phyloP scores from a whole-genome alignment of 2,113 vertebrate genomes.

The Epinephelus cyanopodus region DNA sequence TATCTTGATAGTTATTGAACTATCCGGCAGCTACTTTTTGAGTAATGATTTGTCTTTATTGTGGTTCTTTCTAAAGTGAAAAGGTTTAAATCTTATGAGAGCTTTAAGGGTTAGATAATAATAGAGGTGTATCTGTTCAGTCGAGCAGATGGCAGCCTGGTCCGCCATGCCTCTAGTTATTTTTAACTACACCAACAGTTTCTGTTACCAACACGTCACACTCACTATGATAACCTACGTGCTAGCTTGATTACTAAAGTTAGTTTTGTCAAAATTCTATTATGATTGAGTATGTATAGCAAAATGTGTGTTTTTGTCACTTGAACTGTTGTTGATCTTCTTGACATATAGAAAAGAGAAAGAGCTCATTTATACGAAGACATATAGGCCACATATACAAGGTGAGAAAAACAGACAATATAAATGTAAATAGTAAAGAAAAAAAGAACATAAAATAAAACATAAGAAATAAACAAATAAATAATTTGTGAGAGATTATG shows the following conservation, averaged over 20 bases:
- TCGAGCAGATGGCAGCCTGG: conserved; percentile 24
- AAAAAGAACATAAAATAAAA: no score
- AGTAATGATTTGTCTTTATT: background rate
- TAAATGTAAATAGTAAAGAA: no score
- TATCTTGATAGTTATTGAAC: background rate
- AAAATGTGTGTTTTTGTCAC: background rate
- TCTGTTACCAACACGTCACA: conserved; percentile 46
- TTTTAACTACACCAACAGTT: conserved; percentile 64
- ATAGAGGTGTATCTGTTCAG: conserved; percentile 7
- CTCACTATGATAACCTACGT: conserved; percentile 7
- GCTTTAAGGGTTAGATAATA: conserved; percentile 7
- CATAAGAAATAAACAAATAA: no score
- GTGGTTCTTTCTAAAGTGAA: background rate
- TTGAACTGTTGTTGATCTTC: no score
- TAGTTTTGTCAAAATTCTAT: background rate
- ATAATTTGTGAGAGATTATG: no score
- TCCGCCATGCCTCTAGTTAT: conserved; percentile 42
- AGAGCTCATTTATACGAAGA: no score
- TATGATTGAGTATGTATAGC: background rate
- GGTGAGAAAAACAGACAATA: no score
- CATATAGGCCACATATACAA: no score
- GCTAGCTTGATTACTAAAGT: conserved; percentile 2
- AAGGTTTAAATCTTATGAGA: background rate
- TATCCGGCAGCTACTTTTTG: background rate
- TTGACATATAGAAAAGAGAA: no score